phyloP scores from a whole-genome alignment of 2,797 vertebrate species.

The Thaleichthys pacificus region DNA sequence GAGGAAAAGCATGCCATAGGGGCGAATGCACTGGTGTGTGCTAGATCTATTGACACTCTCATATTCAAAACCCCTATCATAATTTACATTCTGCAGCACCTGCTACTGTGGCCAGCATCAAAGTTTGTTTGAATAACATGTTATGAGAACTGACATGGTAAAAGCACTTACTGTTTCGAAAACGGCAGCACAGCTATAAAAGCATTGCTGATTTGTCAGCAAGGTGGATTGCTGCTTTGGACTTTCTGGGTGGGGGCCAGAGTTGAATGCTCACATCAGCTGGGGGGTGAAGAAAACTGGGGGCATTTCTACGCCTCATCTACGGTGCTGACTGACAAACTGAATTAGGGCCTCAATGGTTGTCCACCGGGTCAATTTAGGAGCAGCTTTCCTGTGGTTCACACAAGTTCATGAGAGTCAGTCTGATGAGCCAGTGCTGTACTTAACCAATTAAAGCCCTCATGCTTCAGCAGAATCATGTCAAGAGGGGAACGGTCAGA shows the following conservation, averaged over 20 bases:
- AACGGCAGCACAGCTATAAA: conserved; percentile 41
- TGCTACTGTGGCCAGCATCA: conserved; percentile 57
- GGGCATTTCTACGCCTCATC: conserved; percentile 15
- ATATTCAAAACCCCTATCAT: conserved; percentile 49
- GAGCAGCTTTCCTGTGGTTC: conserved; percentile 26
- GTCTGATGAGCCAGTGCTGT: conserved; percentile 44
- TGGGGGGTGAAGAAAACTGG: conserved; percentile 18
- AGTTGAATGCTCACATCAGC: conserved; percentile 13
- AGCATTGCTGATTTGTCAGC: conserved; percentile 28
- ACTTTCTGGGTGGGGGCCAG: background rate
- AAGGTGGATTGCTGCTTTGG: conserved; percentile 18
- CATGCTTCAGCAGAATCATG: conserved; percentile 42
- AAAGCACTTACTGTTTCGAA: conserved; percentile 32
- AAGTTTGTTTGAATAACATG: conserved; percentile 48
- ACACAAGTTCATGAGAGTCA: conserved; percentile 42
- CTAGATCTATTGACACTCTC: conserved; percentile 63
- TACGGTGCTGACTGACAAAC: conserved; percentile 29
- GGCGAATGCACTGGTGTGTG: conserved; percentile 61
- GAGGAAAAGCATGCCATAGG: conserved; percentile 67
- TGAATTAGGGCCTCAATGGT: conserved; percentile 22
- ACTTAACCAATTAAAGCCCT: conserved; percentile 68
- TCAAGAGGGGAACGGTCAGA: conserved; percentile 50
- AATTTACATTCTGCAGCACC: conserved; percentile 42
- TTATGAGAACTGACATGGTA: conserved; percentile 53
- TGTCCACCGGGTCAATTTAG: conserved; percentile 28